These are phyloP conservation scores for Scortum barcoo DNA, from an alignment of 2,113 vertebrate genomes.

Conservation along the genomic window DNA sequence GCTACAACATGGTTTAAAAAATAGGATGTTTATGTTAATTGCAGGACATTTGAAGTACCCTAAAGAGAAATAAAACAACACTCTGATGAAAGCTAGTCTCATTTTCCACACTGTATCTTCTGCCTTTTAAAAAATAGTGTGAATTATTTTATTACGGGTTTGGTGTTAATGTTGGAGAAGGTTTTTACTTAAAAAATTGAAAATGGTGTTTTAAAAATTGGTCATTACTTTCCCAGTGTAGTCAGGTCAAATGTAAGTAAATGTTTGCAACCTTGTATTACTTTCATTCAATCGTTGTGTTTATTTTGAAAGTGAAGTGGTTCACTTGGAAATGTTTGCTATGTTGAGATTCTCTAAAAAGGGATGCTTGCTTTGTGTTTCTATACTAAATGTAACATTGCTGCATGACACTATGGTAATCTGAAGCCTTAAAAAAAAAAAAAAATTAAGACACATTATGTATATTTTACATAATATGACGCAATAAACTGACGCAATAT, in stretches of 20 bases:
- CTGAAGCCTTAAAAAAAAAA: conserved; percentile 3
- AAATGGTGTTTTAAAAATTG: conserved; percentile 37
- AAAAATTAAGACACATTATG: neutral
- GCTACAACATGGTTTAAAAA: neutral
- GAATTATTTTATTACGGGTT: neutral
- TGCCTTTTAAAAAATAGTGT: neutral
- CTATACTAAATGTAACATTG: neutral
- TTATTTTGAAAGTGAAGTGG: neutral
- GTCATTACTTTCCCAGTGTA: conserved; percentile 15
- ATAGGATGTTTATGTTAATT: conserved; percentile 4
- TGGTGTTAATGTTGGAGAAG: conserved; percentile 5
- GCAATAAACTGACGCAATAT: neutral
- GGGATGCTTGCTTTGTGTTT: neutral
- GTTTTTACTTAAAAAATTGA: conserved; percentile 8
- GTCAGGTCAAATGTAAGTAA: neutral
- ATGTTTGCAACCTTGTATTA: conserved; percentile 17
- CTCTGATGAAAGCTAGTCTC: too few relatives aligned
- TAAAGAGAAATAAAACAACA: neutral
- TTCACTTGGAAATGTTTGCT: neutral
- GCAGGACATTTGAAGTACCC: neutral
- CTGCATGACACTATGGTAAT: neutral
- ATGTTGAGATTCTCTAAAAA: neutral
- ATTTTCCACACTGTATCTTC: too few relatives aligned
- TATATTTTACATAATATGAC: conserved; percentile 2
- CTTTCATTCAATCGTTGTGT: neutral